phyloP scores from a whole-genome alignment of 1,140 invertebrate genomes.

The Laupala kohalensis region DNA sequence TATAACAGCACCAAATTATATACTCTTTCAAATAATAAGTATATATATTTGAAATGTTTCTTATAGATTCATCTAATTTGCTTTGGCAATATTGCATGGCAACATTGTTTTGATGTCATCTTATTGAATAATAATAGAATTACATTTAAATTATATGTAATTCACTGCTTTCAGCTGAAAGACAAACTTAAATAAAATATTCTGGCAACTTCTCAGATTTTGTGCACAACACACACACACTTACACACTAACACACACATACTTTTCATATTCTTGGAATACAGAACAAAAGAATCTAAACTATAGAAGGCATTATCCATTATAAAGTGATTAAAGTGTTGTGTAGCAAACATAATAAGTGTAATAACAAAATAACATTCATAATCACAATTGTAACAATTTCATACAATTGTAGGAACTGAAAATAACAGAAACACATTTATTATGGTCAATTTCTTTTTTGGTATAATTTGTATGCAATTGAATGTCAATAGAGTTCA shows the following conservation, averaged over 20 bases:
- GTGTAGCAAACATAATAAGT: constrained; percentile 3
- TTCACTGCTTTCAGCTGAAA: constrained; percentile 1
- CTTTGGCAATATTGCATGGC: background rate
- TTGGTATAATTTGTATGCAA: background rate
- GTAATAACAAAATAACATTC: background rate
- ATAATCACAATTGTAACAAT: constrained; percentile 2
- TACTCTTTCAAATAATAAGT: background rate
- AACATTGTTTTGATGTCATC: background rate
- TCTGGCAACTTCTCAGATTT: constrained; percentile 4
- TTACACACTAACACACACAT: constrained; percentile 4
- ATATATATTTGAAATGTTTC: background rate
- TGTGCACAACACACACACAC: constrained; percentile 8
- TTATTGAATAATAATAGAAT: constrained; percentile 4
- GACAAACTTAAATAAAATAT: constrained; percentile 2
- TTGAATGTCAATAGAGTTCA: background rate
- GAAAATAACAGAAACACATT: background rate
- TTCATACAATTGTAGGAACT: constrained; percentile 5
- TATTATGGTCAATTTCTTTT: background rate
- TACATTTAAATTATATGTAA: background rate
- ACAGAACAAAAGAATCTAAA: background rate
- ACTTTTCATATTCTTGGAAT: background rate
- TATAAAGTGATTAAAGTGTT: background rate
- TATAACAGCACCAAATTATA: constrained; percentile 7
- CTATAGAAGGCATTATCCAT: background rate
- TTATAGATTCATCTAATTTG: background rate